Base-by-base conservation (phyloP, 2,797 vertebrate genomes). In the Characodon lateralis region DNA sequence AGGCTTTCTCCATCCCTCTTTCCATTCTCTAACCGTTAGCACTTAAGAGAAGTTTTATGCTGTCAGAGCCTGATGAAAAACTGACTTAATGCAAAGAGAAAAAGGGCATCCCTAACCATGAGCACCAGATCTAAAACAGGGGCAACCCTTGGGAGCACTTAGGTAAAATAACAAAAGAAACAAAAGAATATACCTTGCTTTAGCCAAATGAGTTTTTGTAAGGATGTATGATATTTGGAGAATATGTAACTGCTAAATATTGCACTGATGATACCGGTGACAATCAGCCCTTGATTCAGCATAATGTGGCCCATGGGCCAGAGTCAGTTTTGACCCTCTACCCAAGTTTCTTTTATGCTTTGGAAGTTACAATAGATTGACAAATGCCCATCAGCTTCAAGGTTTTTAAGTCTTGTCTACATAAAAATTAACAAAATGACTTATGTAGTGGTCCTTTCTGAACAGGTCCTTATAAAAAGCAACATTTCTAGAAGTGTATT, bases 41-140 rank as follows among this genome's bases (percentile, higher is more conserved):
- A 87, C 88, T 89, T 89, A 82, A 86, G 87, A 85, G 79, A 79
- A 81, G 89, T 92, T 89, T 92, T 83, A 88, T 92, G 91, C 90
- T 41, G 48, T 68, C 31, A 13, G 31, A n/a, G 35, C 65, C 35
- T 56, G 18, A 56, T 28, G 74, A 76, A 87, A 88, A 91, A 84
- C 87, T 90, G 80, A 76, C 88, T 92, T 86, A 86, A 89, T 72
- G 56, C 74, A 85, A 83, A 73, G 72, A 76, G 70, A 73, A 72
- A 74, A 81, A 79, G 81, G 73, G 26, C 26, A 61, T 76, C 81
- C 43, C 75, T 43, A 55, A 82, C 76, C 85, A 81, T 68, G 69
- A 74, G 73, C 53, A 77, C 56, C 46, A 63, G 46, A 78, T 73
- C 28, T 18, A 68, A 66, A 74, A 39, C 24, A 58, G 2, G 10